Conservation (phyloP, 2,797 vertebrate species). For the Typhlichthys eigenmanni region DNA sequence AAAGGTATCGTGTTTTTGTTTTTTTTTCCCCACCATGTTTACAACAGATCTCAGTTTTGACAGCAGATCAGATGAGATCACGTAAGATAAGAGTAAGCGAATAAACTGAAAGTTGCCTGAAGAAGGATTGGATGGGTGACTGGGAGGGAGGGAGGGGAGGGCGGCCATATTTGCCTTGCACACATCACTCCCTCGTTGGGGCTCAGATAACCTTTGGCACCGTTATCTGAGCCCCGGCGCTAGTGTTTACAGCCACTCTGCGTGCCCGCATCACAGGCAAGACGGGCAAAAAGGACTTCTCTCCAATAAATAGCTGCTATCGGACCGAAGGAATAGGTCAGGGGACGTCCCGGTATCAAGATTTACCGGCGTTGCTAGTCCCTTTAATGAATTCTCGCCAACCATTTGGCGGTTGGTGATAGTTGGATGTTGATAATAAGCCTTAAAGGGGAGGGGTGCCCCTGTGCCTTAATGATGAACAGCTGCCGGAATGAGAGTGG, state of each 20-base stretch:
- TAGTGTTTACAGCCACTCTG: conserved; percentile 58
- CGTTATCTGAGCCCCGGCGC: conserved; percentile 49
- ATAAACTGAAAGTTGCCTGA: not conserved
- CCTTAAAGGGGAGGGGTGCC: conserved; percentile 41
- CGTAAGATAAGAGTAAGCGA: conserved; percentile 28
- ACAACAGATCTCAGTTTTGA: conserved; percentile 37
- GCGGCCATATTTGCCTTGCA: conserved; percentile 35
- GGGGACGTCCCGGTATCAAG: conserved; percentile 51
- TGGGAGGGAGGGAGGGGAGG: too few species aligned
- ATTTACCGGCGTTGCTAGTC: conserved; percentile 52
- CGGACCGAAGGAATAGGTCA: conserved; percentile 30
- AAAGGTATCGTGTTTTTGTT: too few species aligned
- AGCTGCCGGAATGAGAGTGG: not conserved
- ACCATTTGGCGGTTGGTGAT: conserved; percentile 1
- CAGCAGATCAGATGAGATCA: conserved; percentile 42
- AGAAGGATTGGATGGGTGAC: not conserved
- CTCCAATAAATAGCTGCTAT: conserved; percentile 58
- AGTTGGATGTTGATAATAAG: conserved; percentile 61
- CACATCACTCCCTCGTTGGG: conserved; percentile 47
- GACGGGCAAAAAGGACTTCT: conserved; percentile 32
- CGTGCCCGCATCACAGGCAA: conserved; percentile 45
- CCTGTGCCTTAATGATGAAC: conserved; percentile 52
- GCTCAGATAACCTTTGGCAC: conserved; percentile 57
- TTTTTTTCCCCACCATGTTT: conserved; percentile 24
- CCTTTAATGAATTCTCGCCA: conserved; percentile 63